Evolutionary conservation across 2,797 vertebrate genomes (phyloP), one percentile per base, ranked within the genome.

Genomic region (Peromyscus melanophrys): DNA sequence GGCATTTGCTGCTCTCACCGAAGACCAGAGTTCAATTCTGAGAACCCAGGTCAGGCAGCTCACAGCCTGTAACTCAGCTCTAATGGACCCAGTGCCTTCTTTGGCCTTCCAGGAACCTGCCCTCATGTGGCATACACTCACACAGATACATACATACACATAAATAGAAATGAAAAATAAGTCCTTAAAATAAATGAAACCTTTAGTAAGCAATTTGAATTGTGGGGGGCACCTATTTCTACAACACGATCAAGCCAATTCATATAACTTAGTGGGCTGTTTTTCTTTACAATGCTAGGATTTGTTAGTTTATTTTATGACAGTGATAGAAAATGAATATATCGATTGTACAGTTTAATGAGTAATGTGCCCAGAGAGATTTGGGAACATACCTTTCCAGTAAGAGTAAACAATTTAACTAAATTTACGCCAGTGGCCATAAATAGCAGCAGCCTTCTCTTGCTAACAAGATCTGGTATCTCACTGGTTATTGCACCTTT

Each of bases 191-290:
- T 69, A 69, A 86, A n/a, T 23, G 25, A 69, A 27, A 52, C 7
- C 16, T 95, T 90, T 89, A 13, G 55, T 75, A 86, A 97, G 9
- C n/a, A 27, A 49, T 23, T 89, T 67, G 69, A 16, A 92, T 67
- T 46, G 55, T 14, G 77, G 25, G 88, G 43, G 52, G 34, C 17
- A 52, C 89, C 95, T 69, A 65, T 63, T 59, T 73, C 75, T 86
- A 55, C 0, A 43, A 21, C 23, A 69, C 11, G 34, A 77, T 76
- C 43, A 61, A 89, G 3, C 2, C 55, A 90, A 57, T 43, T 84
- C 4, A 63, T 29, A 46, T 49, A 67, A 67, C 57, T 83, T 19
- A 80, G 31, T 81, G 25, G 13, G 49, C 9, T 5, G 9, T n/a
- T 40, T 23, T 59, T 19, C 40, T 29, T 29, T 46, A 21, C 57